Percentiles rank a stretch among this genome's conserved stretches.
Evolutionary conservation across 2,113 vertebrate species (phyloP).

Genomic region (Ursus arctos): DNA sequence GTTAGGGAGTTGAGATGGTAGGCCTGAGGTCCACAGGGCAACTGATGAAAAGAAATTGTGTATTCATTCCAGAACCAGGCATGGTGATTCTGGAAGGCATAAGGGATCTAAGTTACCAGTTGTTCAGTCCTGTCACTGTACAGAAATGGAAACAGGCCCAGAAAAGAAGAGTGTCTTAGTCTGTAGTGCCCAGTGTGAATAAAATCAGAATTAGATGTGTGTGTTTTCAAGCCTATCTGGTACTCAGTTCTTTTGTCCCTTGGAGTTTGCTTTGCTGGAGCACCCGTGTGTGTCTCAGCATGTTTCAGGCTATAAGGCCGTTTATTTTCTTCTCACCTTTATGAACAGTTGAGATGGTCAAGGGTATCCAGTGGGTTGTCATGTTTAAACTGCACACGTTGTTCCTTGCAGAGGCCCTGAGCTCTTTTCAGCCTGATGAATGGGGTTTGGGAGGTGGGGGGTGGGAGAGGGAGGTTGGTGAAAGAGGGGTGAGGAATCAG

Average conservation of each 20-base stretch:
- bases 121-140: accelerated
- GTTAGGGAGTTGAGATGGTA: background rate
- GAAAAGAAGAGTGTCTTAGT: background rate
- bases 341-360: background rate
- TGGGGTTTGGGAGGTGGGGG: background rate
- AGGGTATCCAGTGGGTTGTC: accelerated
- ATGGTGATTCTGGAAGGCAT: background rate
- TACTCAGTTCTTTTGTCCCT: background rate
- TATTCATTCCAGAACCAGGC: background rate
- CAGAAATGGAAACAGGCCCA: background rate
- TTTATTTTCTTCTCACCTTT: background rate
- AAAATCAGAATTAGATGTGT: background rate
- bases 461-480: background rate
- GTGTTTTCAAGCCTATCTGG: background rate
- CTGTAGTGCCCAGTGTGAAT: accelerated
- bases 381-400: background rate
- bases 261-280: background rate
- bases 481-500: accelerated
- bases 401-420: background rate
- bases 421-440: background rate
- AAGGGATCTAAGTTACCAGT: background rate
- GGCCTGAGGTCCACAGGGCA: background rate
- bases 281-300: accelerated
- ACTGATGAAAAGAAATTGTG: too few species aligned
- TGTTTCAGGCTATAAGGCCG: background rate